phyloP scores from a whole-genome alignment of 2,113 vertebrate species.

The Panthera leo region DNA sequence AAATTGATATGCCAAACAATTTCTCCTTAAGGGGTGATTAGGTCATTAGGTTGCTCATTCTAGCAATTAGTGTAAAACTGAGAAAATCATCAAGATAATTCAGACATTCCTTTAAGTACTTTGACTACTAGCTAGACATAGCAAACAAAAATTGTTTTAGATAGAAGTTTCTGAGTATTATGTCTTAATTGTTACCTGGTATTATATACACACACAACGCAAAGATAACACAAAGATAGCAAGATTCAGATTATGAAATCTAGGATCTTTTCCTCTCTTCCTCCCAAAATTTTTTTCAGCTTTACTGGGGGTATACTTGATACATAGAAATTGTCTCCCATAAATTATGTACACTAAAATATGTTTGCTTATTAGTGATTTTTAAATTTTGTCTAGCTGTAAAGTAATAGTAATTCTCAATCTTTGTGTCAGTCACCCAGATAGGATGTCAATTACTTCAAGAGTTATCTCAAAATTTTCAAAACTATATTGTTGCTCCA shows the following conservation, averaged over 20 bases:
- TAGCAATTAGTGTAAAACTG: slow-evolving; percentile 54
- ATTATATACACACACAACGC: not conserved
- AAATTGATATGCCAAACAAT: slow-evolving; percentile 25
- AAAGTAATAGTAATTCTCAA: not conserved
- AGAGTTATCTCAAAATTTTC: not conserved
- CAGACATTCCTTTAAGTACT: slow-evolving; percentile 35
- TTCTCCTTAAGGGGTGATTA: slow-evolving; percentile 41
- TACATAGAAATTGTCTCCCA: not conserved
- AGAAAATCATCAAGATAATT: slow-evolving; percentile 56
- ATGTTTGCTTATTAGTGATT: not conserved
- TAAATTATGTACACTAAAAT: not conserved
- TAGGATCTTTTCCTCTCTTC: not conserved
- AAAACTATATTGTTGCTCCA: not conserved
- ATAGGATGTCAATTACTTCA: not conserved
- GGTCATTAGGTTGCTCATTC: slow-evolving; percentile 50
- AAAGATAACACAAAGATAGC: not conserved
- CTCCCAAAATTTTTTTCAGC: not conserved
- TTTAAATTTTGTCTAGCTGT: not conserved
- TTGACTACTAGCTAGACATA: slow-evolving; percentile 18
- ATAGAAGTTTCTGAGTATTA: not conserved
- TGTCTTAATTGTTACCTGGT: not conserved
- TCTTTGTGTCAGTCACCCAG: not conserved
- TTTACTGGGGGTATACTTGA: not conserved
- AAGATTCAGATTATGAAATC: not conserved
- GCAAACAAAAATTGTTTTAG: not conserved